A percentile compares a stretch with the other conserved stretches of the same genome.
phyloP scores from a whole-genome alignment of 2,113 vertebrate species.

The Petrocephalus zakoni region DNA sequence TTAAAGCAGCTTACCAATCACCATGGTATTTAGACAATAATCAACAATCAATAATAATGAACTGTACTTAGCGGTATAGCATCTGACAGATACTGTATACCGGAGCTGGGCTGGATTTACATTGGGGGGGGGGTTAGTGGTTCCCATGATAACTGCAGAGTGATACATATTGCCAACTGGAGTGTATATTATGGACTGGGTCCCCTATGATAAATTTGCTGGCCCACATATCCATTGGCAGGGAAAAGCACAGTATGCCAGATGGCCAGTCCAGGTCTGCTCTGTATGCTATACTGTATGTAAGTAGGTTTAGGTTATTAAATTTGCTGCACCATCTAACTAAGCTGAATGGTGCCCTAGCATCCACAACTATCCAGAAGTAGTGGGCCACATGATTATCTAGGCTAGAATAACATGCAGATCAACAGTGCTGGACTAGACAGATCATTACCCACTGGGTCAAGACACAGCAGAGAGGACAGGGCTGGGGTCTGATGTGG shows the following conservation, averaged over 20 bases:
- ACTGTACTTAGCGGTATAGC: not conserved
- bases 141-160: not conserved
- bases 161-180: too few species aligned
- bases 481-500: not conserved
- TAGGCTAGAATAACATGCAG: not conserved
- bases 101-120: not conserved
- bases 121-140: not conserved
- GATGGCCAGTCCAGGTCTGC: not conserved
- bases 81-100: not conserved
- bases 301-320: not conserved
- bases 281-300: not conserved
- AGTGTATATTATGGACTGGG: too few species aligned
- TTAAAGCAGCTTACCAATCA: not conserved
- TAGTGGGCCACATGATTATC: not conserved
- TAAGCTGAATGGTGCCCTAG: not conserved
- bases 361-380: not conserved
- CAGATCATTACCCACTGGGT: not conserved
- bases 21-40: not conserved
- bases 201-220: not conserved
- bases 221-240: not conserved
- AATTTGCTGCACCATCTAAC: not conserved
- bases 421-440: not conserved
- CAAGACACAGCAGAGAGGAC: not conserved
- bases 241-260: not conserved
- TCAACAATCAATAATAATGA: not conserved